A percentile compares a stretch with the other conserved stretches of the same genome.
phyloP scores from a whole-genome alignment of 1,140 invertebrate genomes.

The Gryon sp. region DNA sequence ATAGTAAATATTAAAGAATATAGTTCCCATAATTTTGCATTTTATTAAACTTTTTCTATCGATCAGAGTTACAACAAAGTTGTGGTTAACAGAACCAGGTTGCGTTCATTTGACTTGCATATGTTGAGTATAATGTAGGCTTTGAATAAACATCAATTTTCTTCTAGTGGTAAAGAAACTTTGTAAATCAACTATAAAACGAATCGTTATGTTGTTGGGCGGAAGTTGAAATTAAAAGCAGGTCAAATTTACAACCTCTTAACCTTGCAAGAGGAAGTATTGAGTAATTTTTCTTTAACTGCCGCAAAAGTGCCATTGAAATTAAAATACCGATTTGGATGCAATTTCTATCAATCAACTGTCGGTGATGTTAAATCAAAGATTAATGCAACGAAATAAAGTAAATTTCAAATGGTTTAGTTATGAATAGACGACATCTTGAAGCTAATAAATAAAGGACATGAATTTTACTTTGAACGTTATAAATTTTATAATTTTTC shows the following conservation, averaged over 20 bases:
- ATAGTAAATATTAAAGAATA: too few relatives aligned
- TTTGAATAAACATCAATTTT: conserved; percentile 34
- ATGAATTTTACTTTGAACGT: too few relatives aligned
- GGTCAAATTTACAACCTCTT: neutral
- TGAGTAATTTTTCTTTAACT: conserved; percentile 6
- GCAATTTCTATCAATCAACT: conserved; percentile 2
- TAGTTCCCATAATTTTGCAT: too few relatives aligned
- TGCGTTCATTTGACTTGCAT: conserved; percentile 36
- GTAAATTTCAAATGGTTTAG: neutral
- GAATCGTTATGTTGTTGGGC: neutral
- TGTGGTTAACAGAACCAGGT: conserved; percentile 15
- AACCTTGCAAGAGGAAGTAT: neutral
- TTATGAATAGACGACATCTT: neutral
- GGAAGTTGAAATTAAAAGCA: conserved; percentile 13
- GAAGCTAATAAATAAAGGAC: too few relatives aligned
- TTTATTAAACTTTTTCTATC: too few relatives aligned
- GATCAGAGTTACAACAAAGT: conserved; percentile 18
- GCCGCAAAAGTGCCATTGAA: neutral
- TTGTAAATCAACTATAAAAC: conserved; percentile 7
- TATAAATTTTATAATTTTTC: too few relatives aligned
- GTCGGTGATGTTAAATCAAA: neutral
- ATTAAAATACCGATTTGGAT: neutral
- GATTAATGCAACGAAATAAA: conserved; percentile 10
- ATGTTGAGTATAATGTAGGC: conserved; percentile 11
- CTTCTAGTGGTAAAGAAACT: conserved; percentile 3